These are phyloP conservation scores for Phaethon lepturus DNA, from an alignment of 2,113 vertebrate species.

Conservation along the genomic window DNA sequence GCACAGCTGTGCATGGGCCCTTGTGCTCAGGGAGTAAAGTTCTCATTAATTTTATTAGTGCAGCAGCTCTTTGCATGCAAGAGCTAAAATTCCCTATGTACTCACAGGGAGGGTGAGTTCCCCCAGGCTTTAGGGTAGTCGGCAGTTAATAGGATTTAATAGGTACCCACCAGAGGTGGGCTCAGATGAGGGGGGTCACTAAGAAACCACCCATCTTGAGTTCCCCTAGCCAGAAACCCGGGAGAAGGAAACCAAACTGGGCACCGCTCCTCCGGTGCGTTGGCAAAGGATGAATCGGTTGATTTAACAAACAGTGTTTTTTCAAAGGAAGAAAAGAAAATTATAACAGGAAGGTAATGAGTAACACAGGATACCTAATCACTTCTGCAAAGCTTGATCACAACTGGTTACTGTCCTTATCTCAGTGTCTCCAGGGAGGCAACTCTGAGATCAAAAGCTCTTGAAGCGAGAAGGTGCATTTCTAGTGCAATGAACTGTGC, in stretches of 20 bases:
- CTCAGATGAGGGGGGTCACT: not conserved
- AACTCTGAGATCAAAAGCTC: not conserved
- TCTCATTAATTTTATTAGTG: not conserved
- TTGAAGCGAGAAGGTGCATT: not conserved
- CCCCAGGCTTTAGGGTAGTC: not conserved
- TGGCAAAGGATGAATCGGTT: conserved; percentile 40
- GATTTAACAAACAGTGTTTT: not conserved
- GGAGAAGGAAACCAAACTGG: not conserved
- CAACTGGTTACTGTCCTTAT: conserved; percentile 9
- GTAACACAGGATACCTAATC: conserved; percentile 36
- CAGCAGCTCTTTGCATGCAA: not conserved
- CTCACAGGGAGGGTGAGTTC: not conserved
- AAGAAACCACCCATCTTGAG: not conserved
- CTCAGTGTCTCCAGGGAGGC: not conserved
- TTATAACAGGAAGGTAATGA: conserved; percentile 45
- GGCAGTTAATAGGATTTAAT: not conserved
- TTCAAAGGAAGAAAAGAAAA: conserved; percentile 47
- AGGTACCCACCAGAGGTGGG: not conserved
- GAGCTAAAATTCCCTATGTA: not conserved
- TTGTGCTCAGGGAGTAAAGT: not conserved
- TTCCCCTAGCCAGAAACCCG: not conserved
- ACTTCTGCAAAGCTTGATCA: not conserved
- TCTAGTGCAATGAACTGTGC: not conserved
- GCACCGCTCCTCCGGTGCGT: not conserved
- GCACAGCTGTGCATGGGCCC: not conserved